phyloP scores from a whole-genome alignment of 2,888 invertebrate genomes.

The Notodonta ziczac region DNA sequence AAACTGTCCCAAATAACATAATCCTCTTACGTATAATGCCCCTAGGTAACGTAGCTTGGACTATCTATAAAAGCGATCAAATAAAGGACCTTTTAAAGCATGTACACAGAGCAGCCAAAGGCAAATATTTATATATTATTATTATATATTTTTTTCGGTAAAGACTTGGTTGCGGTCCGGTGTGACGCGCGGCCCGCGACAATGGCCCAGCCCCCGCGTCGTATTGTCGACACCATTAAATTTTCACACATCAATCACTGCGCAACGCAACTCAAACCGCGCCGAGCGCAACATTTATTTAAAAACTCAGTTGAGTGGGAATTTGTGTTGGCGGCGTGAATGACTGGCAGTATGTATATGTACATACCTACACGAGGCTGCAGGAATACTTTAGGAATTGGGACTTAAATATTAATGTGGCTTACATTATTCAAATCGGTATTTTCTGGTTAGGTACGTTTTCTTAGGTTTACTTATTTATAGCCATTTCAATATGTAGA shows the following conservation, averaged over 20 bases:
- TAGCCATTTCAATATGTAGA: not conserved
- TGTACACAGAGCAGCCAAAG: too few species aligned
- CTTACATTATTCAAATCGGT: too few species aligned
- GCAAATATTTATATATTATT: too few species aligned
- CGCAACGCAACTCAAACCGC: not conserved
- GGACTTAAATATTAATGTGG: not conserved
- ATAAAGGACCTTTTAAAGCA: too few species aligned
- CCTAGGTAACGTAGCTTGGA: too few species aligned
- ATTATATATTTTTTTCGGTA: not conserved
- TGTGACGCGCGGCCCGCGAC: not conserved
- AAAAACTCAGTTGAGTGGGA: slow-evolving; percentile 4
- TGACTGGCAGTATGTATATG: not conserved
- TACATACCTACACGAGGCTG: not conserved
- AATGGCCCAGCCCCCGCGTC: not conserved
- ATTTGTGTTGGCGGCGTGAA: not conserved
- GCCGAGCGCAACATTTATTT: slow-evolving; percentile 1
- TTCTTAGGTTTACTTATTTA: not conserved
- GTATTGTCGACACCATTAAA: slow-evolving; percentile 12
- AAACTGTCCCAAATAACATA: too few species aligned
- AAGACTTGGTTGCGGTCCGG: not conserved
- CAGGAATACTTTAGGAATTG: not conserved
- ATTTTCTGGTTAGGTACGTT: not conserved
- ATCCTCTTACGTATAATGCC: too few species aligned
- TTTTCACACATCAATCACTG: slow-evolving; percentile 15
- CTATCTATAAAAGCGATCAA: too few species aligned